A percentile compares a stretch with the other conserved stretches of the same genome.
phyloP scores from a whole-genome alignment of 2,888 invertebrate genomes.

The Trilocha varians region DNA sequence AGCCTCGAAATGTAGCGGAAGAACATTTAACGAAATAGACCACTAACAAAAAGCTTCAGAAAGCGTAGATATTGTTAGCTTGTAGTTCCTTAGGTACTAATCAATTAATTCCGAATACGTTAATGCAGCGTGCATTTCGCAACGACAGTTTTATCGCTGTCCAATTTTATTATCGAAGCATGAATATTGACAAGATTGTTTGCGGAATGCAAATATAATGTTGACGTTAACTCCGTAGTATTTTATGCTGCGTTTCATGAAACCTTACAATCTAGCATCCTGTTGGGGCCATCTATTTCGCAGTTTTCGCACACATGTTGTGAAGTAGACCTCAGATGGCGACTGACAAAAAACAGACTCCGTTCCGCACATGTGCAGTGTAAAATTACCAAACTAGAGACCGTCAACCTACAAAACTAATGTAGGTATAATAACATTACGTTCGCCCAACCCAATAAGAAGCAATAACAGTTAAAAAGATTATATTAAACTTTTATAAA shows the following conservation, averaged over 20 bases:
- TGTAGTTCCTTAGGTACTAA: conserved; percentile 50
- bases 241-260: conserved; percentile 9
- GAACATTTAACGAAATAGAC: conserved; percentile 39
- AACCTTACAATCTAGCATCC: conserved; percentile 38
- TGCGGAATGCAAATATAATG: neutral
- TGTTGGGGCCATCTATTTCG: conserved; percentile 32
- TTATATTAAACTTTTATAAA: neutral
- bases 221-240: neutral
- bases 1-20: conserved; percentile 50
- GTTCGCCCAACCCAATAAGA: too few species aligned
- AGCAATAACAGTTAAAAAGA: neutral
- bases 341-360: conserved; percentile 60
- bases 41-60: conserved; percentile 56
- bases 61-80: conserved; percentile 35
- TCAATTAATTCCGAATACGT: conserved; percentile 34
- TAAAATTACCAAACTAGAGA: conserved; percentile 35
- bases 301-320: conserved; percentile 62
- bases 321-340: conserved; percentile 48
- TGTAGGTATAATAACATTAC: too few species aligned
- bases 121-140: conserved; percentile 12
- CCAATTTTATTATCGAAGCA: conserved; percentile 9
- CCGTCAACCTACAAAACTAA: conserved; percentile 16
- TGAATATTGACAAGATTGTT: conserved; percentile 3
- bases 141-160: conserved; percentile 15
- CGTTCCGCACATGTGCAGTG: conserved; percentile 43